Evolutionary conservation across 1,140 invertebrate genomes (phyloP), one percentile per base, ranked within the genome.

Genomic region (Ostrea denselamellosa): DNA sequence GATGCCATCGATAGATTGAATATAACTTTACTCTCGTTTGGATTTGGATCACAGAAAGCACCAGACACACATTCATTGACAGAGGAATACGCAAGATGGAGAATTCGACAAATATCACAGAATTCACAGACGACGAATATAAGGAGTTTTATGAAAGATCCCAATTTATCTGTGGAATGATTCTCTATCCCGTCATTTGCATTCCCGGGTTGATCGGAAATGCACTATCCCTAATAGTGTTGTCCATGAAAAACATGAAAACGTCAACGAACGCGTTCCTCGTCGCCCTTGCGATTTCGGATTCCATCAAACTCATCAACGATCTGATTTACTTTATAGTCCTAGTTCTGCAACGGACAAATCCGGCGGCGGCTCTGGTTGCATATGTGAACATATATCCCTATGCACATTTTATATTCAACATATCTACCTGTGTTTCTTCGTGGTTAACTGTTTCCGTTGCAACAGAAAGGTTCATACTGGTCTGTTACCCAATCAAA

Each of bases 391-490:
- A 92, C 85, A 90, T 94, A 5, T 94, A 94, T 86, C 93, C 93
- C 0, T 95, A 94, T 88, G 93, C 93, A 12, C 94, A 95, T 87
- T 95, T 93, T 87, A 90, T 95, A 22, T 94, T 94, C 88, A 93
- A 92, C 81, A 86, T 92, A 68, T 93, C 94, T 22, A 92, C 90
- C 8, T 94, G 92, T 85, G 90, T 93, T 10, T 94, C 98, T 22
- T 98, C 98, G 65, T 99, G 99, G 95, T 96, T 99, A 90, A 99
- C 98, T 0, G 96, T 99, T 65, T 97, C 97, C 1, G 98, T 99
- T n/a, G 99, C 98, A 0, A 96, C 98, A 88, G 98, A 99, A 94
- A 96, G 98, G 81, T 99, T 98, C 95, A 97, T 99, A 62, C 98
- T 98, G 1, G 98, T 99, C 0, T 99, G 98, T 93, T 97, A 98